Evolutionary conservation across 2,113 vertebrate genomes (phyloP), one percentile per base, ranked within the genome.

Genomic region (Sinocyclocheilus rhinocerous): DNA sequence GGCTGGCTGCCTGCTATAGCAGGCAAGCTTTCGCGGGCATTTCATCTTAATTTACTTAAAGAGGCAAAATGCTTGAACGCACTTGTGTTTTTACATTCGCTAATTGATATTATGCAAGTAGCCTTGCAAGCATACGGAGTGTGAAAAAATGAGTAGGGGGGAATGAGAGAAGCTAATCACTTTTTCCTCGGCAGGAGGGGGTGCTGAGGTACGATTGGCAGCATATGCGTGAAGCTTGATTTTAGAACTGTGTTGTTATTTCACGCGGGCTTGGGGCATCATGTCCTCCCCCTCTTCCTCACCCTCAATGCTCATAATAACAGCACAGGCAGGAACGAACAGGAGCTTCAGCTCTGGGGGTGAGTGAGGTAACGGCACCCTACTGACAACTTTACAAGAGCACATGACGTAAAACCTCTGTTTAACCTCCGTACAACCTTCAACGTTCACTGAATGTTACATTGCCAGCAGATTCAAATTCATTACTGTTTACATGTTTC

Each of bases 71-170:
- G 76, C 33, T 76, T 79, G 26, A 33, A 63, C 82, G 72, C 84
- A 63, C 36, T 83, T 24, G 76, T 84, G 90, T 70, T 86, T 86
- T 76, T 57, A 76, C 85, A 91, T 89, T 0, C 87, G 26, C 81
- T 89, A 92, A 78, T 61, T 89, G 85, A 85, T 83, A 92, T 86
- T 90, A 87, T 90, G 91, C 84, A 83, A 90, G 89, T 87, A 83
- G 20, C 36, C 39, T 69, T 86, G 83, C 65, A 82, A 87, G 67
- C 45, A 82, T 24, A 22, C 15, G 29, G 77, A 33, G 67, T 72
- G 50, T 36, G 83, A 81, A 18, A 55, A 55, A 42, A 50, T 18
- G 10, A 45, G 22, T 59, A 33, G 24, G 8, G 52, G 42, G 61
- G 24, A 52, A 29, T 6, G 52, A 79, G 59, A 73, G 69, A 83